Conservation (phyloP, 2,797 vertebrate species). For the Darevskia nairensis region DNA sequence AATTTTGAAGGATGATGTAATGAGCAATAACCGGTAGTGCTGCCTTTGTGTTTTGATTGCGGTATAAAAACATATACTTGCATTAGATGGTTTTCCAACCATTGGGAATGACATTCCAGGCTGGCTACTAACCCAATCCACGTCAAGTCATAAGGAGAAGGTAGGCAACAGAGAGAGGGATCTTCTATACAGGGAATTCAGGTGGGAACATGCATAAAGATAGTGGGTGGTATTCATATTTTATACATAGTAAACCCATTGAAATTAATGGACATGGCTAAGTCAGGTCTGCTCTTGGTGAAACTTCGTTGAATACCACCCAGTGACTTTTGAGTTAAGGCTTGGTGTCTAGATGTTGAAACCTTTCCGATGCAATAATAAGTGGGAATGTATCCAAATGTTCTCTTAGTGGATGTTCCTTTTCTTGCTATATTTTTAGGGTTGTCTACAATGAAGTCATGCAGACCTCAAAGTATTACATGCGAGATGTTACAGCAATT, state of each 20-base stretch:
- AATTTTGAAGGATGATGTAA: neutral
- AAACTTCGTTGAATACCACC: no score
- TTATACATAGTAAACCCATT: no score
- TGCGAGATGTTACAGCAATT: slow-evolving; percentile 96
- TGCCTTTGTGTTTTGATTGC: neutral
- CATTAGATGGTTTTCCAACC: no score
- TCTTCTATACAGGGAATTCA: neutral
- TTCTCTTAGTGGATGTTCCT: neutral
- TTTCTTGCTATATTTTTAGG: slow-evolving; percentile 76
- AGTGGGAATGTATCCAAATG: neutral
- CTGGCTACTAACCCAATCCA: neutral
- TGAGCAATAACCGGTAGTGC: neutral
- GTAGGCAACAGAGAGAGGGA: neutral
- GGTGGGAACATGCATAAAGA: neutral
- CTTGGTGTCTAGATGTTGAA: neutral
- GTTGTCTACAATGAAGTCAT: slow-evolving; percentile 97
- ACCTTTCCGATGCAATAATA: neutral
- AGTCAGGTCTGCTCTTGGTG: no score
- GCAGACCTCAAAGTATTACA: slow-evolving; percentile 96
- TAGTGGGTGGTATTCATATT: no score
- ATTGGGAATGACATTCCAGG: neutral
- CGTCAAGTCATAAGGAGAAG: neutral
- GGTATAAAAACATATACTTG: no score
- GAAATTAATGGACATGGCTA: no score
- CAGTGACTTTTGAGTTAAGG: neutral